A percentile compares a stretch with the other conserved stretches of the same genome.
phyloP scores from a whole-genome alignment of 64 coral and sea anemone genomes.

The Montipora sp. region DNA sequence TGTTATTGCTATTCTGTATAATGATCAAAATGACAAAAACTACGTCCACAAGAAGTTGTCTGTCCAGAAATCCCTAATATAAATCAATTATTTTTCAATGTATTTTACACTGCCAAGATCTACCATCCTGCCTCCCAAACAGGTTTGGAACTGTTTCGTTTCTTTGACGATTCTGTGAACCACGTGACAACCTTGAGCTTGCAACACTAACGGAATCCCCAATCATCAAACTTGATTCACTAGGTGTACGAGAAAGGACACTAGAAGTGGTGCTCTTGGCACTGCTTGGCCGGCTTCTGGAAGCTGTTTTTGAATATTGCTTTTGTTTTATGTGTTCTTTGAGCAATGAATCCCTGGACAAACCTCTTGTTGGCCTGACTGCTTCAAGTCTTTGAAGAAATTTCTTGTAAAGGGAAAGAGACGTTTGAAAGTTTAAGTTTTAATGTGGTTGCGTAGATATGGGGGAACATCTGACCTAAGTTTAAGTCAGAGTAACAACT shows the following conservation, averaged over 20 bases:
- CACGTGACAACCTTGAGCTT: slow-evolving; percentile 71
- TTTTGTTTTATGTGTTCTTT: slow-evolving; percentile 82
- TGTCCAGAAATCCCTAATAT: neutral
- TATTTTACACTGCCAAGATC: neutral
- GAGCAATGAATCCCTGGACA: slow-evolving; percentile 76
- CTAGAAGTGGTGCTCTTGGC: slow-evolving; percentile 66
- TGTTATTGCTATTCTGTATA: too few relatives aligned
- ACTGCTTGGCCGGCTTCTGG: slow-evolving; percentile 64
- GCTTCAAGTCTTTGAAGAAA: slow-evolving; percentile 79
- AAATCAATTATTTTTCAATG: neutral
- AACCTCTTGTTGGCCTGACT: slow-evolving; percentile 74
- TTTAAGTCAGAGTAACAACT: too few relatives aligned
- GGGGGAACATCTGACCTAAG: too few relatives aligned
- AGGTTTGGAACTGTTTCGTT: slow-evolving; percentile 60
- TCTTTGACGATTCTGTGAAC: slow-evolving; percentile 50
- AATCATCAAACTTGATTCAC: slow-evolving; percentile 79
- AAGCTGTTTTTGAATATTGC: slow-evolving; percentile 58
- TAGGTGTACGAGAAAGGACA: slow-evolving; percentile 32
- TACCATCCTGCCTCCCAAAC: slow-evolving; percentile 92
- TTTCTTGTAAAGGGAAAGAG: slow-evolving; percentile 71
- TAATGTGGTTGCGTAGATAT: too few relatives aligned
- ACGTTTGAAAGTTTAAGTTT: neutral
- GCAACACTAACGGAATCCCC: slow-evolving; percentile 75
- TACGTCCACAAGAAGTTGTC: neutral
- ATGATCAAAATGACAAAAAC: too few relatives aligned